These are phyloP conservation scores for Clunio marinus DNA, from an alignment of 2,888 invertebrate species.

Conservation along the genomic window DNA sequence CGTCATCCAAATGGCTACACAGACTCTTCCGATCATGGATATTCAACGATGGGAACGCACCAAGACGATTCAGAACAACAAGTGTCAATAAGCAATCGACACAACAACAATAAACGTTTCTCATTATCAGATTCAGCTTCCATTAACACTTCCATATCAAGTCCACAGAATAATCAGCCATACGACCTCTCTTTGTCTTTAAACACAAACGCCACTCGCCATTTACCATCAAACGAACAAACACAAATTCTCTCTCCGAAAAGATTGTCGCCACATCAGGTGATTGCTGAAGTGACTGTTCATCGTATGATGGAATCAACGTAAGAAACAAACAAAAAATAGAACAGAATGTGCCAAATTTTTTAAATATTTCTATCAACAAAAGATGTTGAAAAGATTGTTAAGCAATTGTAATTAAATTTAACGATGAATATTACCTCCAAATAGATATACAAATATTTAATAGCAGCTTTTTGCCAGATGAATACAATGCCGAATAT, in stretches of 20 bases:
- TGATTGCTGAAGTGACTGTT: conserved; percentile 84
- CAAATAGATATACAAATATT: conserved; percentile 3
- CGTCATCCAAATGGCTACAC: conserved; percentile 59
- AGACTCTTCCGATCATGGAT: conserved; percentile 84
- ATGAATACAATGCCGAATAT: background rate
- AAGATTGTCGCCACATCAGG: conserved; percentile 54
- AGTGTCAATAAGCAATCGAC: conserved; percentile 18
- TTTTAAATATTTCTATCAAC: background rate
- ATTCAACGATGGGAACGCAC: conserved; percentile 83
- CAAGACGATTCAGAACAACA: conserved; percentile 82
- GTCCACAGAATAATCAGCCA: conserved; percentile 47
- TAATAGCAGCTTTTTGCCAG: background rate
- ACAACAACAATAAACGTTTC: conserved; percentile 51
- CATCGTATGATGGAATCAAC: conserved; percentile 73
- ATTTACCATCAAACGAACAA: conserved; percentile 43
- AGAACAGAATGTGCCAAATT: conserved; percentile 17
- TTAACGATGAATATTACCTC: conserved; percentile 23
- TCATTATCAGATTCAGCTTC: conserved; percentile 60
- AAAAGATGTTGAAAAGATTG: background rate
- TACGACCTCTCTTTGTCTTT: conserved; percentile 29
- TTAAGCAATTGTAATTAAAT: conserved; percentile 8
- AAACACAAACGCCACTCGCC: conserved; percentile 7
- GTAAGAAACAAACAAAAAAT: background rate
- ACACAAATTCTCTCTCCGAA: conserved; percentile 56
- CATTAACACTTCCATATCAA: conserved; percentile 54